Percentiles rank a stretch among this genome's conserved stretches.
These are phyloP conservation scores for human DNA, from an alignment of 2,113 vertebrate species.

Conservation along the genomic window DNA sequence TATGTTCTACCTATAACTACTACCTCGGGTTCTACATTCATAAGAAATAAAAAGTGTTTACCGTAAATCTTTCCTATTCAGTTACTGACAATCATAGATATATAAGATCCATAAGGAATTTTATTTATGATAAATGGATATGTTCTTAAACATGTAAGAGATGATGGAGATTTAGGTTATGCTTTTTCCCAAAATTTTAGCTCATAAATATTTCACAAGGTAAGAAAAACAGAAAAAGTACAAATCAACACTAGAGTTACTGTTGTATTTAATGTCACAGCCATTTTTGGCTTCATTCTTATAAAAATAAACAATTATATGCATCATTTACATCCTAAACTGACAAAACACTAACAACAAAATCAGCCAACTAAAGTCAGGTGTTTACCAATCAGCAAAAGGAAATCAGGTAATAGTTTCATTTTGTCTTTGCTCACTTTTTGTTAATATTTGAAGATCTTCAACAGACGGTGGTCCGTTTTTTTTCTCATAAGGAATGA, in stretches of 20 bases:
- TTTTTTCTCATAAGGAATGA: constrained; percentile 98
- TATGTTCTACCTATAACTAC: not conserved
- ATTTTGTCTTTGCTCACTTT: constrained; percentile 89
- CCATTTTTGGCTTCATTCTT: not conserved
- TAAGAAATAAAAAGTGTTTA: not conserved
- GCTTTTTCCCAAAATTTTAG: not conserved
- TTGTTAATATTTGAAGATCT: constrained; percentile 97
- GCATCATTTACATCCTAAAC: not conserved
- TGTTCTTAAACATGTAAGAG: not conserved
- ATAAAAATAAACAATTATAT: not conserved
- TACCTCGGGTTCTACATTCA: not conserved
- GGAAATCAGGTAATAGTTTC: not conserved
- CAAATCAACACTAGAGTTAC: not conserved
- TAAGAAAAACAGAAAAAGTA: constrained; percentile 12
- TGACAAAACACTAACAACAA: not conserved
- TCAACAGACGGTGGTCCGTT: constrained; percentile 92
- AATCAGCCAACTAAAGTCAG: not conserved
- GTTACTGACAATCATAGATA: not conserved
- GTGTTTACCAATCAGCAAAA: constrained; percentile 6
- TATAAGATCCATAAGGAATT: not conserved
- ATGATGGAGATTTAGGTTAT: not conserved
- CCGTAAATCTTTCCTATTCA: not conserved
- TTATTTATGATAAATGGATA: not conserved
- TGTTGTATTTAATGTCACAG: not conserved
- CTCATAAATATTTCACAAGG: constrained; percentile 38